These are phyloP conservation scores for Lasioglossum villosulum DNA, from an alignment of 2,888 invertebrate genomes.

Conservation along the genomic window DNA sequence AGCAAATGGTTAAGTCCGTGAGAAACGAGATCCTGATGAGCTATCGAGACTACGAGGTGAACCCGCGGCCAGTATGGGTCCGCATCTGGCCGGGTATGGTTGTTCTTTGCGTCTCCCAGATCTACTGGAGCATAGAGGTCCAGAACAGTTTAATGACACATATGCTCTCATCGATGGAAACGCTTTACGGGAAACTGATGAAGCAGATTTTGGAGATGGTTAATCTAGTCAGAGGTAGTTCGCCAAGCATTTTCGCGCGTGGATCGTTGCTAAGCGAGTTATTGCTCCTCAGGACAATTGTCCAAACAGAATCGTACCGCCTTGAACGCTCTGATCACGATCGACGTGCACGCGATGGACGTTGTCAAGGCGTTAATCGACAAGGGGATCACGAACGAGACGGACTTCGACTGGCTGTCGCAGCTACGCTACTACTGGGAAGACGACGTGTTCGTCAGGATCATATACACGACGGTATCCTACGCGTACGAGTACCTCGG, in stretches of 20 bases:
- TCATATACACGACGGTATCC: conserved; percentile 91
- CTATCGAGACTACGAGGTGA: conserved; percentile 87
- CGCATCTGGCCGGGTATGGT: conserved; percentile 93
- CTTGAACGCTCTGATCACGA: conserved; percentile 92
- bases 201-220: conserved; percentile 91
- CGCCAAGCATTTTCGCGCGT: not conserved
- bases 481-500: conserved; percentile 95
- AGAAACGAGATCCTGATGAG: conserved; percentile 89
- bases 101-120: conserved; percentile 91
- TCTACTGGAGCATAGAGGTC: conserved; percentile 93
- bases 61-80: conserved; percentile 89
- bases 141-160: conserved; percentile 88
- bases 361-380: conserved; percentile 89
- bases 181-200: conserved; percentile 86
- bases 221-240: conserved; percentile 87
- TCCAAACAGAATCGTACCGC: conserved; percentile 91
- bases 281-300: conserved; percentile 85
- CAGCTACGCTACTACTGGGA: conserved; percentile 93
- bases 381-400: conserved; percentile 88
- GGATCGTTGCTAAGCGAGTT: not conserved
- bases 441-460: conserved; percentile 89
- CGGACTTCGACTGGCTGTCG: conserved; percentile 94
- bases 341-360: conserved; percentile 94
- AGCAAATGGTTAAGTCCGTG: conserved; percentile 91
- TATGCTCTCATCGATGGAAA: conserved; percentile 86